Base-by-base conservation (phyloP, 2,888 invertebrate genomes). In the Boloria euphrosyne region DNA sequence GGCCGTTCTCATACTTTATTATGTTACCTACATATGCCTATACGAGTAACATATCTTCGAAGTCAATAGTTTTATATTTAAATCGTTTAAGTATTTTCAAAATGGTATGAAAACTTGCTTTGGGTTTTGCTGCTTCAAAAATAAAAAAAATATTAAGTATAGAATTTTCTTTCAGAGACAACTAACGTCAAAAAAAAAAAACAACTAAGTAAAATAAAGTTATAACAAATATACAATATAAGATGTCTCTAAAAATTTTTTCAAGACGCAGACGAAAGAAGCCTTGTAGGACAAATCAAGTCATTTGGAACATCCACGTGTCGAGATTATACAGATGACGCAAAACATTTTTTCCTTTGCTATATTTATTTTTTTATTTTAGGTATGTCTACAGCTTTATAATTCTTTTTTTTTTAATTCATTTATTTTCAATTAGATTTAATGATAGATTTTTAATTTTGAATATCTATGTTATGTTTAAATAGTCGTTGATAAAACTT, bases 191-290 rank as follows among this genome's bases (percentile, higher is more conserved):
- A n/a, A n/a, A n/a, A n/a, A n/a, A n/a, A n/a, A n/a, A n/a, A n/a
- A n/a, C n/a, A n/a, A n/a, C n/a, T n/a, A n/a, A 47, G 54, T 31
- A 65, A 17, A 4, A n/a, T n/a, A 44, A 31, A 47, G 46, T n/a
- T n/a, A 38, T 47, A 55, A 31, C 43, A 52, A 59, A 52, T 31
- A 58, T 65, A 27, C 10, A 46, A 52, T 52, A 64, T 38, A 38
- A 31, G 31, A 10, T 59, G 52, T 64, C 47, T 65, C 64, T 65
- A 58, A 18, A 44, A 58, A 51, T 50, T 51, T 57, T 51, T 65
- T 58, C 16, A 16, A 52, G 46, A 46, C 51, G 57, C 64, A 52
- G 46, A 65, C 58, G 57, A 58, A 65, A 65, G 58, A 16, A 27
- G 18, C 31, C 58, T 59, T 47, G 18, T 64, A 65, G 58, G 52